A percentile compares a stretch with the other conserved stretches of the same genome.
phyloP scores from a whole-genome alignment of 1,140 invertebrate species.

The Rhynchophorus ferrugineus region DNA sequence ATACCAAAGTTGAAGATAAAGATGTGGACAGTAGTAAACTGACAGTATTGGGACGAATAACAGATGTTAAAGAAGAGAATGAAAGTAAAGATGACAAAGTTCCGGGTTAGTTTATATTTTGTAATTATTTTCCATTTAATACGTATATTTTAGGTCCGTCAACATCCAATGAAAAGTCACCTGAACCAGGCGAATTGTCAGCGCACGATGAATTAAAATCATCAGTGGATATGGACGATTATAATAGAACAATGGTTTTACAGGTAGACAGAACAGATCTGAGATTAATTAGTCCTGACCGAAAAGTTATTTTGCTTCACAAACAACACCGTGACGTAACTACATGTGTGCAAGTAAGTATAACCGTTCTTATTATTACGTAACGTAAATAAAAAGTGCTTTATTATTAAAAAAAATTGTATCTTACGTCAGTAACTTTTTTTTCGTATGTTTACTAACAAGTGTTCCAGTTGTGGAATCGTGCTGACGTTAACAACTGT shows the following conservation, averaged over 20 bases:
- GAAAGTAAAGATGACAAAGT: neutral
- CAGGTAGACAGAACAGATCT: constrained; percentile 83
- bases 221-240: constrained; percentile 45
- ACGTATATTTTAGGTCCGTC: neutral
- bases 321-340: constrained; percentile 82
- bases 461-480: too few species aligned
- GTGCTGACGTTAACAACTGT: too few species aligned
- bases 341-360: constrained; percentile 69
- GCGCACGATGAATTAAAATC: constrained; percentile 10
- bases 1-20: neutral
- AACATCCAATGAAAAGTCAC: constrained; percentile 4
- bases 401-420: too few species aligned
- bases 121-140: neutral
- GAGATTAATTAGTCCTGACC: constrained; percentile 83
- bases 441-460: too few species aligned
- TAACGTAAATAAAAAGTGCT: too few species aligned
- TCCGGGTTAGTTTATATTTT: neutral
- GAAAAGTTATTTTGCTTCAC: constrained; percentile 81
- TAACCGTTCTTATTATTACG: too few species aligned
- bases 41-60: constrained; percentile 3
- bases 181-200: neutral
- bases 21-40: neutral
- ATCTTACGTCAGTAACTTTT: too few species aligned
- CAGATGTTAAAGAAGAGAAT: neutral
- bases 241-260: constrained; percentile 88